Conservation (phyloP, 2,888 invertebrate species). For the Auanema freiburgensis region DNA sequence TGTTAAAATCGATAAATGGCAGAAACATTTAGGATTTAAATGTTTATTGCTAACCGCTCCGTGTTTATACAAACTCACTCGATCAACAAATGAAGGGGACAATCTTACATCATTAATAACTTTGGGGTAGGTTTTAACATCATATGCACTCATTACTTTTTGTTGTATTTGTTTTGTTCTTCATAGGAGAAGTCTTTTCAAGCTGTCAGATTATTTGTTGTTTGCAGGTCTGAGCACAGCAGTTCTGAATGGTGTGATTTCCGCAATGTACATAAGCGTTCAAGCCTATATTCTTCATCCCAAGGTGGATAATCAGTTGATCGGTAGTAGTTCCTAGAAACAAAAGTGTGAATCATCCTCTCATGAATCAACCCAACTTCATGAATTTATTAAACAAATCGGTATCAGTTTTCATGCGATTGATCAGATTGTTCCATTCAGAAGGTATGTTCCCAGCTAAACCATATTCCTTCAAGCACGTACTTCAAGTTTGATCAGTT, state of each 20-base stretch:
- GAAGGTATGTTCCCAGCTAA: constrained; percentile 72
- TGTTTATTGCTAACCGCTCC: too few relatives aligned
- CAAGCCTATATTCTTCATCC: constrained; percentile 82
- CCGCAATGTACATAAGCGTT: constrained; percentile 76
- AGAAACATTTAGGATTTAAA: too few relatives aligned
- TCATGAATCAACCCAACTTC: constrained; percentile 59
- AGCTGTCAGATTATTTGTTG: background rate
- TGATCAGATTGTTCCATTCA: constrained; percentile 87
- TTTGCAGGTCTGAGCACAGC: constrained; percentile 37
- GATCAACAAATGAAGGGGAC: too few relatives aligned
- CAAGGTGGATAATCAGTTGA: constrained; percentile 68
- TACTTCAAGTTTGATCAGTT: background rate
- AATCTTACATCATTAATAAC: too few relatives aligned
- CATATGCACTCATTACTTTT: too few relatives aligned
- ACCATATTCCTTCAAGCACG: constrained; percentile 5
- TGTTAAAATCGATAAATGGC: too few relatives aligned
- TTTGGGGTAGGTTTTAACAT: too few relatives aligned
- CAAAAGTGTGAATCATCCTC: background rate
- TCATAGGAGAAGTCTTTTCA: too few relatives aligned
- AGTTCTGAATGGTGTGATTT: constrained; percentile 62
- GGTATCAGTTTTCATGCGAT: constrained; percentile 83
- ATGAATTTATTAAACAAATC: constrained; percentile 81
- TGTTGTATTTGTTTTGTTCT: too few relatives aligned
- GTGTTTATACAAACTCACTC: too few relatives aligned
- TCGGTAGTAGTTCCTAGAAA: constrained; percentile 68